phyloP scores from a whole-genome alignment of 2,888 invertebrate species.

The Rhagium mordax region DNA sequence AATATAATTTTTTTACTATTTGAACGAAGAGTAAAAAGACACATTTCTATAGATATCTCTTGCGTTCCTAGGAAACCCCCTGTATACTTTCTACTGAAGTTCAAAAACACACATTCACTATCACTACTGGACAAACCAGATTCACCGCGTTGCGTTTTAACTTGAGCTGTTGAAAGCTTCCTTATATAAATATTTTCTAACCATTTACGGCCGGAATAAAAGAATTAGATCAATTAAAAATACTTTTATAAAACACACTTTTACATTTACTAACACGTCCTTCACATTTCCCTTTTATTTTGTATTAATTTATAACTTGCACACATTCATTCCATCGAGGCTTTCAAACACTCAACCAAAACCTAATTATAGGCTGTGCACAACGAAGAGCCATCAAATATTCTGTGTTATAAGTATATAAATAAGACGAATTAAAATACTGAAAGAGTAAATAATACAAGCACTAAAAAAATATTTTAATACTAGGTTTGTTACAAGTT shows the following conservation, averaged over 20 bases:
- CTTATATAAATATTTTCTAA: neutral
- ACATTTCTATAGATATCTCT: no score
- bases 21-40: neutral
- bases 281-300: neutral
- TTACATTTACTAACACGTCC: neutral
- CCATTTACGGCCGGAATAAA: neutral
- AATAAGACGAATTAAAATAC: conserved; percentile 1
- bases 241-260: neutral
- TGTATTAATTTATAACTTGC: neutral
- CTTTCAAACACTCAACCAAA: neutral
- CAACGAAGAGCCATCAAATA: conserved; percentile 43
- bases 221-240: neutral
- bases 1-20: neutral
- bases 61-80: neutral
- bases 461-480: neutral
- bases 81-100: neutral
- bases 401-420: conserved; percentile 40
- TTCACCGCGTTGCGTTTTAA: no score
- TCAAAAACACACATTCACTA: neutral
- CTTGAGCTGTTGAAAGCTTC: neutral
- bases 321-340: neutral
- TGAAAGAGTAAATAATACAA: conserved; percentile 3
- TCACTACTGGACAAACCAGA: neutral
- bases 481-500: conserved; percentile 28
- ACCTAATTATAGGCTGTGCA: conserved; percentile 38